These are phyloP conservation scores for Stenodera caucasica DNA, from an alignment of 2,888 invertebrate species.

Conservation along the genomic window DNA sequence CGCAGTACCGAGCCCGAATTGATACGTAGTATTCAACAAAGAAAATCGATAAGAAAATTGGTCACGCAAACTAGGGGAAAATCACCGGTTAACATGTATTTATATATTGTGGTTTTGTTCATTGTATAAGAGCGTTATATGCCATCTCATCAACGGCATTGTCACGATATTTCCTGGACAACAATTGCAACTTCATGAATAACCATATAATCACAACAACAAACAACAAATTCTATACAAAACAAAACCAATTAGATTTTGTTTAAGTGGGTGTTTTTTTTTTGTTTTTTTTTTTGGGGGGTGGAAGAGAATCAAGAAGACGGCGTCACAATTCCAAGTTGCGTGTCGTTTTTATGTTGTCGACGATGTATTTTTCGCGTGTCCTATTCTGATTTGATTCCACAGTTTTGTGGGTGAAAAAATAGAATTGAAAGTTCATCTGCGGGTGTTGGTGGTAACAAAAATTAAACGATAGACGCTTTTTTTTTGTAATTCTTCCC, in stretches of 20 bases:
- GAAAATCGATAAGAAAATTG: slow-evolving; percentile 37
- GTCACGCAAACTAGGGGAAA: slow-evolving; percentile 34
- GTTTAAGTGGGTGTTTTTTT: background rate
- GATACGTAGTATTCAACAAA: slow-evolving; percentile 38
- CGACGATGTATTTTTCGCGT: slow-evolving; percentile 1
- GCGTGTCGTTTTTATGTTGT: background rate
- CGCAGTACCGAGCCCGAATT: slow-evolving; percentile 36
- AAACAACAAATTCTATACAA: background rate
- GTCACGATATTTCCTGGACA: slow-evolving; percentile 13
- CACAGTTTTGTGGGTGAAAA: background rate
- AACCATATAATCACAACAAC: background rate
- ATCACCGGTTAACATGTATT: slow-evolving; percentile 27
- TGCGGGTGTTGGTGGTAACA: background rate
- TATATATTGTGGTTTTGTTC: slow-evolving; percentile 22
- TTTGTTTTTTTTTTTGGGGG: background rate
- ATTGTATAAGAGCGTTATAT: slow-evolving; percentile 23
- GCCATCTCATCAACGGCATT: slow-evolving; percentile 6
- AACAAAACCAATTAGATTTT: background rate
- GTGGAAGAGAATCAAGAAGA: background rate
- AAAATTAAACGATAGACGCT: background rate
- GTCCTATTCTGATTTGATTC: background rate
- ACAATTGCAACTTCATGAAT: background rate
- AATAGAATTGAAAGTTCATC: background rate
- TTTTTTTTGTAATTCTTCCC: background rate
- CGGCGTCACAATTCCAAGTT: background rate